Base-by-base conservation (phyloP, 2,888 invertebrate species). In the Prenolepis imparis region DNA sequence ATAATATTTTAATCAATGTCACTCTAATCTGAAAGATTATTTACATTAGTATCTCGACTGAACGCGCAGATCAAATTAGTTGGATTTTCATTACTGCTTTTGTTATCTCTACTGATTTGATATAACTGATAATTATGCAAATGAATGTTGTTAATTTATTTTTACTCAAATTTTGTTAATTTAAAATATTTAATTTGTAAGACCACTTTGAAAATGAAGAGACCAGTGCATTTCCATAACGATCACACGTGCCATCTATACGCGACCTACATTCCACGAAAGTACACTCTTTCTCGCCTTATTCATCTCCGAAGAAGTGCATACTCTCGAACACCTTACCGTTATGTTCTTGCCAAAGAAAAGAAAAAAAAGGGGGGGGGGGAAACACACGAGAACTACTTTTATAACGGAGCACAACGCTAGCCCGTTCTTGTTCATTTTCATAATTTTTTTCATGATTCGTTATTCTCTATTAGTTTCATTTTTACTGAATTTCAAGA, bases 231-330 rank as follows among this genome's bases (percentile, higher is more conserved):
- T 48, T 63, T 73, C 1, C 52, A 18, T 21, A 21, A 73, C 48
- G 9, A 63, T 28, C 24, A 41, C n/a, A 24, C 36, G 24, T 73
- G 61, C 80, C 61, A 73, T 63, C 48, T 82, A 57, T 18, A 57
- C n/a, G 75, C 48, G 75, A 82, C 44, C 44, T 15, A 55, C 32
- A 61, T 81, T 74, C 44, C 61, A 55, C 75, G 66, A 75, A 82
- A 82, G 32, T 48, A 39, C 52, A 21, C 52, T 74, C 52, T 18
- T 73, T 48, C n/a, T 77, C 77, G 41, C 57, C 18, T 63, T 44
- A 18, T 74, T 64, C 55, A 66, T 9, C 21, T 57, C 28, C 63
- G 28, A 48, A 63, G 68, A 70, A 64, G 36, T 32, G 41, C 32
- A 28, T 36, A 21, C 67, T 72, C 77, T 70, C 61, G 63, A 66